These are phyloP conservation scores for Umimayanthus kanabou DNA, from an alignment of 92 coral and sea anemone species.

Conservation along the genomic window DNA sequence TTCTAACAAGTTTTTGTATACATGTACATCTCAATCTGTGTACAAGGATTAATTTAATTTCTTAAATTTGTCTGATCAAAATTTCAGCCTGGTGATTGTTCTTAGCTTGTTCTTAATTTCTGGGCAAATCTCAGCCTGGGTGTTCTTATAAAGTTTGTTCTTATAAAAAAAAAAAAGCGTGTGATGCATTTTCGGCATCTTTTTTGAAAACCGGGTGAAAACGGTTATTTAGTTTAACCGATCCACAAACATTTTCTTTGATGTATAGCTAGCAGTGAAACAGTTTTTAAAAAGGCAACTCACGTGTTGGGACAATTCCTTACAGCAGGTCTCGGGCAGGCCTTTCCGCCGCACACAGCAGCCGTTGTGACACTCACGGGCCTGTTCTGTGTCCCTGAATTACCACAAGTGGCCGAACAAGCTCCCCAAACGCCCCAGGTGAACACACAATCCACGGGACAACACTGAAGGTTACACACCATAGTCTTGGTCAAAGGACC, in stretches of 20 bases:
- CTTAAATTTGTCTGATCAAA: too few relatives aligned
- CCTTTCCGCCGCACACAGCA: conserved; percentile 35
- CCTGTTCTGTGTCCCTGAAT: conserved; percentile 42
- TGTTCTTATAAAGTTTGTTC: too few relatives aligned
- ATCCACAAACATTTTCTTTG: neutral
- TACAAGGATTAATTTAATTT: too few relatives aligned
- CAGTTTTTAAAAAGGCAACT: neutral
- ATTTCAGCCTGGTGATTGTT: too few relatives aligned
- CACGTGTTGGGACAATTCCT: conserved; percentile 10
- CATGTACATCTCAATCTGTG: too few relatives aligned
- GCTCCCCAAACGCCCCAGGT: conserved; percentile 73
- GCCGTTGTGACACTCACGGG: neutral
- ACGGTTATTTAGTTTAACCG: neutral
- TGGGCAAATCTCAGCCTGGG: too few relatives aligned
- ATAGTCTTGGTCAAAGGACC: conserved; percentile 16
- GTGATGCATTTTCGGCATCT: too few relatives aligned
- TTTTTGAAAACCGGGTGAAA: too few relatives aligned
- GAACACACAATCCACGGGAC: conserved; percentile 82
- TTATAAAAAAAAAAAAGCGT: too few relatives aligned
- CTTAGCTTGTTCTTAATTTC: too few relatives aligned
- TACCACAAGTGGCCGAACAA: conserved; percentile 70
- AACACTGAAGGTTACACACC: conserved; percentile 59
- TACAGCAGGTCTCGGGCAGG: conserved; percentile 17
- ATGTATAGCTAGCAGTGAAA: neutral
- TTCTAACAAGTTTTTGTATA: too few relatives aligned